A percentile compares a stretch with the other conserved stretches of the same genome.
These are phyloP conservation scores for Caenorhabditis sp. DNA, from an alignment of 2,888 invertebrate species.

Conservation along the genomic window DNA sequence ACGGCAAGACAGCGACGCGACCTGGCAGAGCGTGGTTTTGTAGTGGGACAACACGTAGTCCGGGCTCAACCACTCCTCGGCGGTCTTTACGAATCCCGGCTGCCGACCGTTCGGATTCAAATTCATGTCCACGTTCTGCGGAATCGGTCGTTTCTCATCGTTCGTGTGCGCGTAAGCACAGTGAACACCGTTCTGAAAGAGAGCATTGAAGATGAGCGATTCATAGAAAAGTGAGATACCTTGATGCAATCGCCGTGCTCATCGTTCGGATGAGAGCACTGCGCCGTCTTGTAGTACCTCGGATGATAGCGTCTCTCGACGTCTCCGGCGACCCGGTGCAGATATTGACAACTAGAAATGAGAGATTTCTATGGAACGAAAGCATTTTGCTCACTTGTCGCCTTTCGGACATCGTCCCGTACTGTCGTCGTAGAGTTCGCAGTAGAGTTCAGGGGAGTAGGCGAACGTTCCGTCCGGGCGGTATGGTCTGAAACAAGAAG, in stretches of 20 bases:
- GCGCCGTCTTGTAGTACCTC: constrained; percentile 98
- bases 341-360: constrained; percentile 89
- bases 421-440: constrained; percentile 98
- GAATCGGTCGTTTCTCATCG: no score
- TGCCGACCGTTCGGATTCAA: constrained; percentile 55
- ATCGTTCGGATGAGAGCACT: constrained; percentile 98
- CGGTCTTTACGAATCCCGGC: neutral
- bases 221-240: neutral
- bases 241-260: constrained; percentile 95
- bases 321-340: constrained; percentile 97
- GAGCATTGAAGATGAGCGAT: no score
- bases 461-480: constrained; percentile 97
- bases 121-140: no score
- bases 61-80: constrained; percentile 82
- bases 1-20: constrained; percentile 95
- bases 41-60: constrained; percentile 97
- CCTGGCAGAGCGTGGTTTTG: constrained; percentile 97
- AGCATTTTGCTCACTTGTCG: constrained; percentile 89
- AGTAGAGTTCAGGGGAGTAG: constrained; percentile 98
- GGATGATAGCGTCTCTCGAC: constrained; percentile 97
- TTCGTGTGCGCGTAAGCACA: constrained; percentile 97
- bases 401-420: constrained; percentile 98
- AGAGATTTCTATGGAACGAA: neutral
- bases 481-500: constrained; percentile 84
- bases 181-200: constrained; percentile 92